A percentile compares a stretch with the other conserved stretches of the same genome.
Conservation (phyloP, 2,797 vertebrate species). For the Gouania willdenowi region DNA sequence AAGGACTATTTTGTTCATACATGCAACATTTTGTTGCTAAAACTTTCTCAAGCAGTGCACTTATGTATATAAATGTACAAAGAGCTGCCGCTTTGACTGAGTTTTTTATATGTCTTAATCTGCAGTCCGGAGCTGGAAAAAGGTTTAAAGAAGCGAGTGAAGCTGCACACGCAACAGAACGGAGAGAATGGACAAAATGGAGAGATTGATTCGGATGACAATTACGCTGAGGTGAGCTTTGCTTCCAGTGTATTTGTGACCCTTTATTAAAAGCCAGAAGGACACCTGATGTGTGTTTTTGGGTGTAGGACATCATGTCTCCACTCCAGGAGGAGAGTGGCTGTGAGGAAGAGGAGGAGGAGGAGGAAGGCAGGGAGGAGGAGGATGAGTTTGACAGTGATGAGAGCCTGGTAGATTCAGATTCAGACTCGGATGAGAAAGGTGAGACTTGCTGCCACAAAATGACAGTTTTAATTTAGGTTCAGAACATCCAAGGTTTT, state of each 20-base stretch:
- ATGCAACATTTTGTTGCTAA: too few relatives aligned
- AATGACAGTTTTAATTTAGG: not conserved
- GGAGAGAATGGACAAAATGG: slow-evolving; percentile 79
- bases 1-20: too few relatives aligned
- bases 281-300: not conserved
- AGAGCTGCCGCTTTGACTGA: too few relatives aligned
- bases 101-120: too few relatives aligned
- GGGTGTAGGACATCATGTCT: slow-evolving; percentile 71
- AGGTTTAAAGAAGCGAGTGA: slow-evolving; percentile 86
- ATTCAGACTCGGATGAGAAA: slow-evolving; percentile 93
- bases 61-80: too few relatives aligned
- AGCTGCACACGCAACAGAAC: slow-evolving; percentile 76
- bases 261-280: not conserved
- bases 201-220: slow-evolving; percentile 89
- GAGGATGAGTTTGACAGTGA: slow-evolving; percentile 86
- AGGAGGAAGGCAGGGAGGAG: slow-evolving; percentile 83
- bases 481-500: too few relatives aligned
- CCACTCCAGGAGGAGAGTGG: slow-evolving; percentile 90
- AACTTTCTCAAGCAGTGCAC: too few relatives aligned
- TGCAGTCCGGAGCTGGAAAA: slow-evolving; percentile 89
- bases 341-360: slow-evolving; percentile 86
- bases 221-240: slow-evolving; percentile 75
- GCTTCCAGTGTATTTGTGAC: too few relatives aligned
- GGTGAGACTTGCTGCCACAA: slow-evolving; percentile 62
- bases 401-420: slow-evolving; percentile 91